phyloP scores from a whole-genome alignment of 2,888 invertebrate genomes.

The Ophraella communa region DNA sequence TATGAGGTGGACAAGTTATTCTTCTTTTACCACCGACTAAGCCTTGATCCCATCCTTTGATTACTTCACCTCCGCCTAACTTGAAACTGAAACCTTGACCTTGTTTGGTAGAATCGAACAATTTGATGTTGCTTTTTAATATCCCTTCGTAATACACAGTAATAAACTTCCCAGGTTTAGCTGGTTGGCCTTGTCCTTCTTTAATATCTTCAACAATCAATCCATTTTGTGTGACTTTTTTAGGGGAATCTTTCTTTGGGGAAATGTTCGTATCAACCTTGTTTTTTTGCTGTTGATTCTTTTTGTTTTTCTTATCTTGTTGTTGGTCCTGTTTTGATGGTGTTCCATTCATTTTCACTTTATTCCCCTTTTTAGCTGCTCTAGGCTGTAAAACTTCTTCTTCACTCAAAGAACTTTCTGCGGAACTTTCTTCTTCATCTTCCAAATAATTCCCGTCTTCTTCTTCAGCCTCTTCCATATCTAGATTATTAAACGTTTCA shows the following conservation, averaged over 20 bases:
- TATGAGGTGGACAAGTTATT: constrained; percentile 81
- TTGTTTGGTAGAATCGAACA: constrained; percentile 78
- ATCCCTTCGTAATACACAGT: constrained; percentile 85
- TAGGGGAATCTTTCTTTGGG: constrained; percentile 51
- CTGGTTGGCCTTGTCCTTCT: constrained; percentile 77
- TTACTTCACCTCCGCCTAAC: constrained; percentile 85
- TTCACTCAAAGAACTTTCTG: constrained; percentile 32
- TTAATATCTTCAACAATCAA: constrained; percentile 80
- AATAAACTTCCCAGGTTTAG: constrained; percentile 78
- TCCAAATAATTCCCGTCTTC: constrained; percentile 50
- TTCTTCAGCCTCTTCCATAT: constrained; percentile 51
- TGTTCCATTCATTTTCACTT: constrained; percentile 54
- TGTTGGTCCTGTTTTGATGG: constrained; percentile 34
- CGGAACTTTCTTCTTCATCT: constrained; percentile 55
- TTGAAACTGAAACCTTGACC: constrained; percentile 88
- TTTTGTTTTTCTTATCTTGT: constrained; percentile 35
- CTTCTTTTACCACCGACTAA: constrained; percentile 89
- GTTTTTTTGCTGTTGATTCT: constrained; percentile 54
- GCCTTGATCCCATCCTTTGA: constrained; percentile 90
- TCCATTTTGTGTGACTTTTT: constrained; percentile 74
- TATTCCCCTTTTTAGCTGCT: no score
- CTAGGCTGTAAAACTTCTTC: constrained; percentile 49
- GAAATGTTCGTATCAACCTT: constrained; percentile 36
- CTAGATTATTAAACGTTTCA: constrained; percentile 48
- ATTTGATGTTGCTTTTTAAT: constrained; percentile 81